Conservation (phyloP, 2,888 invertebrate species). For the Cactoblastis cactorum region DNA sequence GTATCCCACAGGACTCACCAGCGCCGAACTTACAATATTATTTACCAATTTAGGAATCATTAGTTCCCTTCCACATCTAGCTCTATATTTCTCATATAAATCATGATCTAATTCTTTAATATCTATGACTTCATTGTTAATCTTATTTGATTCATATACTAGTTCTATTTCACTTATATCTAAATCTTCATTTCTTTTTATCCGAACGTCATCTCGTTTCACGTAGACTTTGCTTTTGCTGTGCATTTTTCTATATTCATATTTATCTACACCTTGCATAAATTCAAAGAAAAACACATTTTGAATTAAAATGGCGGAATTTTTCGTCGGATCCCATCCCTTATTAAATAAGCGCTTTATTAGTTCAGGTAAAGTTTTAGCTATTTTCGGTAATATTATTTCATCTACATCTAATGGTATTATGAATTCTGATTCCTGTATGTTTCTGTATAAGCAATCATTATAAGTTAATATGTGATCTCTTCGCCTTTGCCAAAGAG, state of each 20-base stretch:
- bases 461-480: conserved; percentile 88
- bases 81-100: conserved; percentile 37
- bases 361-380: conserved; percentile 79
- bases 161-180: conserved; percentile 53
- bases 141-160: conserved; percentile 40
- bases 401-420: conserved; percentile 87
- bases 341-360: conserved; percentile 61
- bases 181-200: conserved; percentile 37
- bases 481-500: conserved; percentile 82
- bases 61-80: conserved; percentile 46
- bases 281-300: conserved; percentile 85
- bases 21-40: conserved; percentile 75
- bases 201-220: conserved; percentile 67
- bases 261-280: conserved; percentile 51
- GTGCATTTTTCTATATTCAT: conserved; percentile 34
- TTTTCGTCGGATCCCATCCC: conserved; percentile 66
- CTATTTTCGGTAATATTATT: conserved; percentile 82
- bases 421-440: conserved; percentile 81
- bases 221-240: conserved; percentile 50
- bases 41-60: conserved; percentile 63
- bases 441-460: conserved; percentile 87
- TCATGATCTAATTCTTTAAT: conserved; percentile 33
- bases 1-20: conserved; percentile 81
- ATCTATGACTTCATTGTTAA: conserved; percentile 48
- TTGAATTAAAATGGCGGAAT: conserved; percentile 81